Evolutionary conservation across 1,140 invertebrate species (phyloP).

Genomic region (Anastatus disparis): DNA sequence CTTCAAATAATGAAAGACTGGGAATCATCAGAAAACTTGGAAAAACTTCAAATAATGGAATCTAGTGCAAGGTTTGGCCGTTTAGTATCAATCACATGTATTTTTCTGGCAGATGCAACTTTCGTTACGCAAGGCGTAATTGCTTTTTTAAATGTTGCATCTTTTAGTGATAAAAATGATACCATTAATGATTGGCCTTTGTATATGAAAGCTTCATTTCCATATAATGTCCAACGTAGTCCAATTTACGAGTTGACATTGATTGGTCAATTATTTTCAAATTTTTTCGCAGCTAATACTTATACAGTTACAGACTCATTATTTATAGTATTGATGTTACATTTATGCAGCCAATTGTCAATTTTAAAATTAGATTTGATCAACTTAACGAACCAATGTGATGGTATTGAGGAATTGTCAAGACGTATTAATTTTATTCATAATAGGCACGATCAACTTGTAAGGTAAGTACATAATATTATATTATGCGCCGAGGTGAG

Average conservation of each 20-base stretch:
- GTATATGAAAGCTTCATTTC: slow-evolving; percentile 49
- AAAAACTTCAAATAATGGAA: background rate
- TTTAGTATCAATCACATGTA: background rate
- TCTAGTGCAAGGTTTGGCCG: background rate
- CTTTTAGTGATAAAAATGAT: background rate
- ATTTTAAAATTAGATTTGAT: slow-evolving; percentile 47
- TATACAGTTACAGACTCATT: slow-evolving; percentile 62
- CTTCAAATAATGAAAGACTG: background rate
- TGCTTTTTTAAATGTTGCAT: background rate
- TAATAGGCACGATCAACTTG: background rate
- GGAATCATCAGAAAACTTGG: background rate
- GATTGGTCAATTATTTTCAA: slow-evolving; percentile 57
- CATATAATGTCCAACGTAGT: slow-evolving; percentile 59
- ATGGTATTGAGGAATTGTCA: background rate
- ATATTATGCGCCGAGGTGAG: too few species aligned
- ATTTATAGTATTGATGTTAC: slow-evolving; percentile 59
- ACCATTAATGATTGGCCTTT: background rate
- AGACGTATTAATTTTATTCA: background rate
- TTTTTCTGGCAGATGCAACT: background rate
- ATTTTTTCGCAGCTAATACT: slow-evolving; percentile 53
- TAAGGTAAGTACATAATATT: too few species aligned
- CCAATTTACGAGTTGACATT: slow-evolving; percentile 65
- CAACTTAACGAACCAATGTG: too few species aligned
- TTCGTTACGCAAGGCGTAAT: background rate
- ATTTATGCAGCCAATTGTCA: slow-evolving; percentile 61